These are phyloP conservation scores for Fissipunctia ypsillon DNA, from an alignment of 2,888 invertebrate species.

Conservation along the genomic window DNA sequence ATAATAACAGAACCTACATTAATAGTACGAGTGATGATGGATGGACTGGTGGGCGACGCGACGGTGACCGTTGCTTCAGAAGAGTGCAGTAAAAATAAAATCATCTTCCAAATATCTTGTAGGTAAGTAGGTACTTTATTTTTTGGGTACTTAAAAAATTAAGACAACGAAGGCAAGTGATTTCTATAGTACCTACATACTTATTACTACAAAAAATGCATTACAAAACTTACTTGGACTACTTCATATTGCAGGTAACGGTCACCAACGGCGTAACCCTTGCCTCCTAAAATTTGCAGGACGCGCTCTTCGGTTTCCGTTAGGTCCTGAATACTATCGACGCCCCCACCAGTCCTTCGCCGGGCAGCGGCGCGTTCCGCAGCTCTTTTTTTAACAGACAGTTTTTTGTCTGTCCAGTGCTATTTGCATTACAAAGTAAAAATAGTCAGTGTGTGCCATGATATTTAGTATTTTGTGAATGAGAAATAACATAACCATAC, in stretches of 20 bases:
- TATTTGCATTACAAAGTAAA: neutral
- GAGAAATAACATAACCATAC: neutral
- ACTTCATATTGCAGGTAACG: neutral
- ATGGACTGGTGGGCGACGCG: neutral
- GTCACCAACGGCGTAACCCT: neutral
- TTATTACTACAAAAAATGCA: neutral
- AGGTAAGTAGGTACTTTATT: too few relatives aligned
- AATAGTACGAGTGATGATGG: neutral
- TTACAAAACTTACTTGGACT: neutral
- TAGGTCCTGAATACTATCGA: too few relatives aligned
- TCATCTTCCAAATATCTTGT: neutral
- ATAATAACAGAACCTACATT: neutral
- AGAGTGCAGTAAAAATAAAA: neutral
- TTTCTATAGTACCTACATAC: neutral
- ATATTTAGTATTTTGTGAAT: neutral
- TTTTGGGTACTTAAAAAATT: neutral
- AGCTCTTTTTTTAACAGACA: neutral
- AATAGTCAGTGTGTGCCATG: neutral
- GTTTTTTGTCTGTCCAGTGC: neutral
- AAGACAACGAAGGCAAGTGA: neutral
- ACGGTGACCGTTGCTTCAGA: neutral
- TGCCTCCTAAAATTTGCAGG: neutral
- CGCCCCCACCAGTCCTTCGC: too few relatives aligned
- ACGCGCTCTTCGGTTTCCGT: neutral
- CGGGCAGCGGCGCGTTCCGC: neutral